These are phyloP conservation scores for Silurus aristotelis DNA, from an alignment of 2,797 vertebrate genomes.

Conservation along the genomic window DNA sequence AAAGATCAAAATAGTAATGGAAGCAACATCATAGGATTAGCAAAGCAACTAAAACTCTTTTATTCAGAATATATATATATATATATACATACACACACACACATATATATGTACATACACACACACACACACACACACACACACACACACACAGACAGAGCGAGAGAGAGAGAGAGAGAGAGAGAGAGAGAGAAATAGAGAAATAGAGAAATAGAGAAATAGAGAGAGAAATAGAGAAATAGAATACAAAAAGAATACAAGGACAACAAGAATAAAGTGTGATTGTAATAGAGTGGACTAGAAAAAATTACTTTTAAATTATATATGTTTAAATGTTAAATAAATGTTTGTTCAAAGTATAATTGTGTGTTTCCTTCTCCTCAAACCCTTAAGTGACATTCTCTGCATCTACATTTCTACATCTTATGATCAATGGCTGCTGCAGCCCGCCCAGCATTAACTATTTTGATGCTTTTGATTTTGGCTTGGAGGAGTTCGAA, in stretches of 20 bases:
- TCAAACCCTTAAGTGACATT: neutral
- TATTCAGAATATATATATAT: slow-evolving; percentile 39
- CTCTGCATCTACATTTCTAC: slow-evolving; percentile 68
- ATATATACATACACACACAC: no score
- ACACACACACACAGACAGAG: no score
- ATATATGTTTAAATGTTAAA: neutral
- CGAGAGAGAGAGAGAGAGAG: no score
- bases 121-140: no score
- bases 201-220: no score
- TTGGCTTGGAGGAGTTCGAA: slow-evolving; percentile 66
- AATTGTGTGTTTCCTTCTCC: neutral
- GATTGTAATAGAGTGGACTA: neutral
- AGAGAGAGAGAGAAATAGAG: no score
- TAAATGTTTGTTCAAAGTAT: neutral
- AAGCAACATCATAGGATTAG: neutral
- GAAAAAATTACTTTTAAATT: neutral
- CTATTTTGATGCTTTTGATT: slow-evolving; percentile 73
- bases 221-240: no score
- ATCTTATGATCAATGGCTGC: slow-evolving; percentile 68
- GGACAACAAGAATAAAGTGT: neutral
- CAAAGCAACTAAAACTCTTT: neutral
- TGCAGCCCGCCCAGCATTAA: slow-evolving; percentile 70
- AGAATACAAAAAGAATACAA: neutral
- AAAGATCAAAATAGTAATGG: slow-evolving; percentile 60
- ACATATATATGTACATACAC: no score